Conservation (phyloP, 2,888 invertebrate genomes). For the Zhengitettix transpicula region DNA sequence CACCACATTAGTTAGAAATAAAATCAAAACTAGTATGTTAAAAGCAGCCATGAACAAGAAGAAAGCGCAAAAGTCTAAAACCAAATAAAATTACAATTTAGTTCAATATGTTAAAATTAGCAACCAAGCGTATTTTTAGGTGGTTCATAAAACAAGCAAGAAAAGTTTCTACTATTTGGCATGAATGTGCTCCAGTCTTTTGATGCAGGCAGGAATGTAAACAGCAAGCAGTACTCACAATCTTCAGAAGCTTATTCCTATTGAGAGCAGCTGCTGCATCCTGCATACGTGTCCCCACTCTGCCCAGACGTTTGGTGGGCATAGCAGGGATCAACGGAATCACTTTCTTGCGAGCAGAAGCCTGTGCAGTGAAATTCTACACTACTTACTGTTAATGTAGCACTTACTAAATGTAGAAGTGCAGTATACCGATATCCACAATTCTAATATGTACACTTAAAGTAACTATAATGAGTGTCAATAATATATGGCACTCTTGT, state of each 20-base stretch:
- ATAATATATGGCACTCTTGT: no score
- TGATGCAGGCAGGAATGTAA: no score
- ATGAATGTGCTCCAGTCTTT: no score
- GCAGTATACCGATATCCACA: background rate
- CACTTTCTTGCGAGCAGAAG: slow-evolving; percentile 29
- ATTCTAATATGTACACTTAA: background rate
- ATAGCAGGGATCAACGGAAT: slow-evolving; percentile 33
- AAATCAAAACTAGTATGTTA: no score
- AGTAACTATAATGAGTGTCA: background rate
- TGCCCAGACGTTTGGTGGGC: slow-evolving; percentile 20
- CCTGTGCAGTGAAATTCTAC: slow-evolving; percentile 13
- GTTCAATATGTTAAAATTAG: no score
- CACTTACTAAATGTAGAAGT: background rate
- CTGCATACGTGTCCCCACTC: slow-evolving; percentile 22
- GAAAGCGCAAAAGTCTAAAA: no score
- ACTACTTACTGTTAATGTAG: background rate
- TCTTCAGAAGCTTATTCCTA: slow-evolving; percentile 23
- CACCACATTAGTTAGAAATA: no score
- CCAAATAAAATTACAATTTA: no score
- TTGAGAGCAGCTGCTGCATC: slow-evolving; percentile 23
- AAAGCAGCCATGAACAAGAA: no score
- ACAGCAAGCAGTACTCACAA: slow-evolving; percentile 17
- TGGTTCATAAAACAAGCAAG: no score
- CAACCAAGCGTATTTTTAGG: no score
- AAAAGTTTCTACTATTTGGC: no score